Evolutionary conservation across 2,888 invertebrate genomes (phyloP), one percentile per base, ranked within the genome.

Genomic region (Erynnis tages): DNA sequence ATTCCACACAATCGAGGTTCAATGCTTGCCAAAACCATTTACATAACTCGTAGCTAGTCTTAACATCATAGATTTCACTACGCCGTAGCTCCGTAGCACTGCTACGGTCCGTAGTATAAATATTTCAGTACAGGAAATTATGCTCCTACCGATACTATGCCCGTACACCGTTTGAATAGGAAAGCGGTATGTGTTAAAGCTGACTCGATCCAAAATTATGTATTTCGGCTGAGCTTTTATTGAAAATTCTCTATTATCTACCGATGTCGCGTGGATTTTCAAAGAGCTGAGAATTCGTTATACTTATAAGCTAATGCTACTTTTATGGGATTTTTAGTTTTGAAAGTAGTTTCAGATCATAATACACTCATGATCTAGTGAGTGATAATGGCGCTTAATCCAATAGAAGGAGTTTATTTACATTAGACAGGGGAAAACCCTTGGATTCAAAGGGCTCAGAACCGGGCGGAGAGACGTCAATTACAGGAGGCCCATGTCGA

Each of bases 101-200:
- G 61, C 73, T 71, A 71, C 70, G 71, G 67, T 69, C 70, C 66
- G 65, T 60, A 63, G 61, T 79, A 86, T 88, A 88, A 87, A 88
- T 88, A 87, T 86, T 88, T 82, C 84, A 88, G 79, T 69, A 76
- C 80, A 79, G 87, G 88, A 87, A 87, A 88, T 88, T 88, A 86
- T 88, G 77, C 77, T 81, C 71, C 72, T 69, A 70, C 80, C 79
- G 82, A 82, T 86, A 84, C 76, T 69, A 72, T 70, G 65, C 69
- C 61, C 62, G 66, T 67, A 66, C 68, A 67, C 69, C 71, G 67
- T 79, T 75, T 76, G 70, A 80, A 83, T 79, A 70, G 77, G 71
- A 75, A 77, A 80, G 66, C 75, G 78, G 69, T 67, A 65, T 71
- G 69, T 67, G 65, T 70, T 73, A 67, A 70, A 73, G 66, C 67